Conservation (phyloP, 2,113 vertebrate species). For the Heterotis niloticus region DNA sequence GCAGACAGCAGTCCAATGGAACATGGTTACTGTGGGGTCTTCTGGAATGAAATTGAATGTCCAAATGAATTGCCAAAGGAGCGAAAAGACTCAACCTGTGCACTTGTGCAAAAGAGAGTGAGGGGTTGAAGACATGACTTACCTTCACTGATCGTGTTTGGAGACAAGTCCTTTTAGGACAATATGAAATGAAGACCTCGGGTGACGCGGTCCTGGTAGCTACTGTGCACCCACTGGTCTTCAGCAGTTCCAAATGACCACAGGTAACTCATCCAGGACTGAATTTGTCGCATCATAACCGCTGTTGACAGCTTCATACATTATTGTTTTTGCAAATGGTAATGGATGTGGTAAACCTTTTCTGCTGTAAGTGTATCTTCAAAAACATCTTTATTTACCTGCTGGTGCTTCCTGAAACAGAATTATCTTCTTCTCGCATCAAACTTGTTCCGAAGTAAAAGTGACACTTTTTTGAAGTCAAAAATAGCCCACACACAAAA, state of each 20-base stretch:
- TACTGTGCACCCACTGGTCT: not conserved
- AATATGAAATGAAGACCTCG: not conserved
- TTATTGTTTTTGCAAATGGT: not conserved
- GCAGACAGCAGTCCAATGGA: too few relatives aligned
- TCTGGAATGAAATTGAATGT: not conserved
- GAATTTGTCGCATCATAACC: not conserved
- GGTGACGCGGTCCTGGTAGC: not conserved
- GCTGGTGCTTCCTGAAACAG: not conserved
- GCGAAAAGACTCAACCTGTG: not conserved
- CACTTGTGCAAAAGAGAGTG: not conserved
- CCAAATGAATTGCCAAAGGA: not conserved
- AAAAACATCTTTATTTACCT: not conserved
- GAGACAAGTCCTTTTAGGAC: not conserved
- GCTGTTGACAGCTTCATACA: not conserved
- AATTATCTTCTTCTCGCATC: not conserved
- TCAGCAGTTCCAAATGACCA: not conserved
- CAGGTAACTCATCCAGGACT: not conserved
- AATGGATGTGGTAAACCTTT: not conserved
- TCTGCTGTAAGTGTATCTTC: not conserved
- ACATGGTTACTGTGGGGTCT: not conserved
- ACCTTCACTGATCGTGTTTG: not conserved
- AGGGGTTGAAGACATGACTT: constrained; percentile 1
- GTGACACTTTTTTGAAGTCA: not conserved
- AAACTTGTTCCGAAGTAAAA: not conserved
- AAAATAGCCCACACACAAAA: not conserved